Percentiles rank a stretch among this genome's conserved stretches.
Conservation (phyloP, 1,140 invertebrate genomes). For the Eumaeus atala region DNA sequence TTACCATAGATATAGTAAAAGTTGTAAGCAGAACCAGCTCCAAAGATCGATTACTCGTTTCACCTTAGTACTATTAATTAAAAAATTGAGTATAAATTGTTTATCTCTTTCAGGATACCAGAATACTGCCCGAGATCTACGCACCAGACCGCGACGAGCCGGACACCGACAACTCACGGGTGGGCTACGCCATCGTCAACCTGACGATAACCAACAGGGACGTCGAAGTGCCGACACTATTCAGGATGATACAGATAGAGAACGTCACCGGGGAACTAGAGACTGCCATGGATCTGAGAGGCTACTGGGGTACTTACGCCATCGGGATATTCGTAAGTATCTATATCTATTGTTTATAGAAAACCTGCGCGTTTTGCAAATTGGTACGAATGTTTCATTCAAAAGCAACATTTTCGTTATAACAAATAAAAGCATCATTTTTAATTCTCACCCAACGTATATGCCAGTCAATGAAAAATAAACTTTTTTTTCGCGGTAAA, state of each 20-base stretch:
- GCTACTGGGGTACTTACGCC: conserved; percentile 71
- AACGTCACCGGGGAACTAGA: conserved; percentile 47
- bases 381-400: not conserved
- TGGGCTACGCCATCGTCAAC: conserved; percentile 58
- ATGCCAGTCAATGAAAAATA: too few relatives aligned
- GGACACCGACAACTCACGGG: conserved; percentile 67
- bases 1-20: too few relatives aligned
- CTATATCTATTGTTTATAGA: conserved; percentile 6
- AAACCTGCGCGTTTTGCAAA: too few relatives aligned
- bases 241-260: conserved; percentile 45
- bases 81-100: not conserved
- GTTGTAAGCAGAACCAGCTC: too few relatives aligned
- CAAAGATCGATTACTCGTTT: too few relatives aligned
- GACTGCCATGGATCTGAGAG: conserved; percentile 53
- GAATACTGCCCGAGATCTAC: conserved; percentile 46
- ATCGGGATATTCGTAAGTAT: conserved; percentile 61
- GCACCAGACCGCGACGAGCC: conserved; percentile 70
- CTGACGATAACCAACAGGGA: conserved; percentile 36
- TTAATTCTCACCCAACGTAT: too few relatives aligned
- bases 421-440: not conserved
- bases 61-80: too few relatives aligned
- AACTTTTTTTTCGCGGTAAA: too few relatives aligned
- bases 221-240: conserved; percentile 49
- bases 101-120: conserved; percentile 46
- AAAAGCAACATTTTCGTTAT: not conserved